Evolutionary conservation across 1,140 invertebrate species (phyloP).

Genomic region (Octopus sinensis): DNA sequence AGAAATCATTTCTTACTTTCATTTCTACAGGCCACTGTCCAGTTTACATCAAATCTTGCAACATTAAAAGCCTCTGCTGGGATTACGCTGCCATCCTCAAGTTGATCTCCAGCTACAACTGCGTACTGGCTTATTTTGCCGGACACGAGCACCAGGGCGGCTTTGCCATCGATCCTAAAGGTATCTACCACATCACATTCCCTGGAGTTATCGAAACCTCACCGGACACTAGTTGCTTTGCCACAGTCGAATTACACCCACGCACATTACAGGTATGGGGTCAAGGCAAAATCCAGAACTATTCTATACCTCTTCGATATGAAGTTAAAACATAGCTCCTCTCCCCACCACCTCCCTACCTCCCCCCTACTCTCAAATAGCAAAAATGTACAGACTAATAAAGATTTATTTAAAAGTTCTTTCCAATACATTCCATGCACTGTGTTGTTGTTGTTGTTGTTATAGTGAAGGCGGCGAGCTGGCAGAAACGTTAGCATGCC

Average conservation of each 20-base stretch:
- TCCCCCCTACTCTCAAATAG: no score
- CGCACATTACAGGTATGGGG: conserved; percentile 35
- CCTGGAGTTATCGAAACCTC: conserved; percentile 50
- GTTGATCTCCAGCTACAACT: conserved; percentile 36
- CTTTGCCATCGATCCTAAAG: conserved; percentile 40
- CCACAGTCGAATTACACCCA: conserved; percentile 44
- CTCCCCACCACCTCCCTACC: no score
- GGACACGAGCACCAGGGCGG: conserved; percentile 52
- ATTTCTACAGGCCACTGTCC: conserved; percentile 47
- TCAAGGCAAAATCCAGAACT: conserved; percentile 26
- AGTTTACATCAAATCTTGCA: conserved; percentile 34
- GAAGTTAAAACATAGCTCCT: conserved; percentile 1
- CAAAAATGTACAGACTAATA: no score
- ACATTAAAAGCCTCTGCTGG: conserved; percentile 44
- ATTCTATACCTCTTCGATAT: conserved; percentile 29
- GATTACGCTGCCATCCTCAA: conserved; percentile 49
- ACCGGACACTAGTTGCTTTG: conserved; percentile 40
- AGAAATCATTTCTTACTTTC: conserved; percentile 16
- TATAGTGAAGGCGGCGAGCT: no score
- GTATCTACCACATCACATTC: conserved; percentile 49
- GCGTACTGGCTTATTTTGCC: conserved; percentile 46
- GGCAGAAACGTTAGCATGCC: no score
- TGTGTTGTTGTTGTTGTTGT: no score
- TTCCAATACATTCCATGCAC: no score
- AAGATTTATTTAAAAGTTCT: no score